Evolutionary conservation across 1,140 invertebrate genomes (phyloP).

Genomic region (Helicorthomorpha holstii): DNA sequence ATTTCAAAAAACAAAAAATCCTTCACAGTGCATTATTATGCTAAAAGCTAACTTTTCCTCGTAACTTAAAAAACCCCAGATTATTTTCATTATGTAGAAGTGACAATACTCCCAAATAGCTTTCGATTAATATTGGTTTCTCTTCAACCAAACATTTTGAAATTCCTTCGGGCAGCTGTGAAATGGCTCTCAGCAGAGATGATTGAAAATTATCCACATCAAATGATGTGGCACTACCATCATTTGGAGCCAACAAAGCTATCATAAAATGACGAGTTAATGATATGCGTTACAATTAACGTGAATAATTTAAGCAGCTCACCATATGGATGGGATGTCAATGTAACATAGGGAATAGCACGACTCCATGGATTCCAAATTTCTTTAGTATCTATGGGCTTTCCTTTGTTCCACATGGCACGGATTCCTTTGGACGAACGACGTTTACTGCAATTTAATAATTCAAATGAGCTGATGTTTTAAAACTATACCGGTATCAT

Average conservation of each 20-base stretch:
- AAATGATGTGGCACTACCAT: no score
- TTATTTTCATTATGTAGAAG: constrained; percentile 65
- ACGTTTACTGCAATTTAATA: constrained; percentile 28
- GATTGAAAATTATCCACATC: constrained; percentile 16
- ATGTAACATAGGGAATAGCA: constrained; percentile 57
- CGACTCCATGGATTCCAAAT: constrained; percentile 72
- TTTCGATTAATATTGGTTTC: constrained; percentile 54
- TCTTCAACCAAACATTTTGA: constrained; percentile 34
- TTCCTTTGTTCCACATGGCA: constrained; percentile 52
- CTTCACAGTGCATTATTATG: no score
- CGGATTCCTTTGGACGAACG: constrained; percentile 52
- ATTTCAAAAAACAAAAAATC: no score
- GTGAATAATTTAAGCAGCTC: no score
- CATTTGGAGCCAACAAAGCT: constrained; percentile 35
- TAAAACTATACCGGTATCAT: background rate
- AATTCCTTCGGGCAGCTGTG: constrained; percentile 29
- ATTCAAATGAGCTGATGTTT: background rate
- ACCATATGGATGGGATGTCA: constrained; percentile 45
- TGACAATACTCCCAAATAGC: constrained; percentile 56
- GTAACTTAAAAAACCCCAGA: constrained; percentile 67
- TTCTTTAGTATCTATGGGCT: constrained; percentile 44
- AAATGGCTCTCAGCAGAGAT: constrained; percentile 17
- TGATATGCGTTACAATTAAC: no score
- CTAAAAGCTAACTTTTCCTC: constrained; percentile 71
- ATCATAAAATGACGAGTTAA: background rate